These are phyloP conservation scores for Caenorhabditis tropicalis DNA, from an alignment of 1,140 invertebrate species.

Conservation along the genomic window DNA sequence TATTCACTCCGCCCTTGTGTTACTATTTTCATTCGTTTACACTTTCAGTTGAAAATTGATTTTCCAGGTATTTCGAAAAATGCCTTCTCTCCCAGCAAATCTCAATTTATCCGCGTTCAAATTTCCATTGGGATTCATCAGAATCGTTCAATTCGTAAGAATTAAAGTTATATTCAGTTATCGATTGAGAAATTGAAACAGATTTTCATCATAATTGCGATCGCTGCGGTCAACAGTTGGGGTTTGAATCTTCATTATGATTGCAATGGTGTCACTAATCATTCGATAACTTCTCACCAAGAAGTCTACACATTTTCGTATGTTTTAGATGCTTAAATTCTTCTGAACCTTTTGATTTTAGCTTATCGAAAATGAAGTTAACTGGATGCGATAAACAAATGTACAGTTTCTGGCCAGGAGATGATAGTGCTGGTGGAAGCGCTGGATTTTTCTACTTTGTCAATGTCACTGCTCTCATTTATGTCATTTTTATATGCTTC, in stretches of 20 bases:
- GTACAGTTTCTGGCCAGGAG: neutral
- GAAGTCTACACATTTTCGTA: conserved; percentile 47
- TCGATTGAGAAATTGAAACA: neutral
- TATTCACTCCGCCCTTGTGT: neutral
- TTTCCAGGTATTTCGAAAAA: conserved; percentile 32
- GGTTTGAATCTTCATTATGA: neutral
- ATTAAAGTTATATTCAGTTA: neutral
- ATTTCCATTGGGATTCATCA: conserved; percentile 49
- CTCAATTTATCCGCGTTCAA: conserved; percentile 43
- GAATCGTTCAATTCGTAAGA: conserved; percentile 50
- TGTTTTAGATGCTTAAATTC: neutral
- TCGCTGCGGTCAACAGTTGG: conserved; percentile 51
- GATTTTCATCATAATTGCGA: conserved; percentile 51
- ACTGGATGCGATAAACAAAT: neutral
- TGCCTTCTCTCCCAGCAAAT: neutral
- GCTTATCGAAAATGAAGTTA: conserved; percentile 29
- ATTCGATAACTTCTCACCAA: neutral
- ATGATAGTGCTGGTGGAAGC: conserved; percentile 44
- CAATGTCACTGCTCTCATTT: conserved; percentile 47
- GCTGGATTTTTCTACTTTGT: conserved; percentile 57
- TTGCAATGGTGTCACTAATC: neutral
- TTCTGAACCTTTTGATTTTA: neutral
- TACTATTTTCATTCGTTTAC: neutral
- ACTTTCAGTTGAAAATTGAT: neutral
- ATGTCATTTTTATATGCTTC: conserved; percentile 21